Conservation (phyloP, 2,888 invertebrate genomes). For the Polylopha cassiicola region DNA sequence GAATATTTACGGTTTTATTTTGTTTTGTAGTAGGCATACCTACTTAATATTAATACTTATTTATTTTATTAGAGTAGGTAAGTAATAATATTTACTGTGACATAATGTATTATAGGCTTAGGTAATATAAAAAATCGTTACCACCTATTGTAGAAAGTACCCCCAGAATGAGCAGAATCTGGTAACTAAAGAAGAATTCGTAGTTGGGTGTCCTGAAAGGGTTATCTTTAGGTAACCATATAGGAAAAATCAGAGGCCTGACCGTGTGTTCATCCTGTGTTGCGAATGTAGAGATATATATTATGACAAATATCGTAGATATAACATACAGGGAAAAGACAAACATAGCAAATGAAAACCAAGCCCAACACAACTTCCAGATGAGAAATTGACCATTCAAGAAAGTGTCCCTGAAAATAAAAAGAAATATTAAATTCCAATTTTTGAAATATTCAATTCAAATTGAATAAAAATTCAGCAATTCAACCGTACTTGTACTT, state of each 20-base stretch:
- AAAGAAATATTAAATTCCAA: neutral
- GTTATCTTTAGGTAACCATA: conserved; percentile 56
- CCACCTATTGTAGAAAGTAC: conserved; percentile 43
- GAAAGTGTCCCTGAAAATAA: conserved; percentile 44
- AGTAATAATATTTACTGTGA: too few species aligned
- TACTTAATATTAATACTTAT: too few species aligned
- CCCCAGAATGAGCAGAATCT: conserved; percentile 30
- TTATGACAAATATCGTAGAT: conserved; percentile 33
- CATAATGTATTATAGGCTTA: too few species aligned
- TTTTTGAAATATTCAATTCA: too few species aligned
- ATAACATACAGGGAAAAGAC: conserved; percentile 31
- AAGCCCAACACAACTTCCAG: conserved; percentile 45
- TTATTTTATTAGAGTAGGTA: too few species aligned
- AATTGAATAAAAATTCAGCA: too few species aligned
- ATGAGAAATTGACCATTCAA: conserved; percentile 48
- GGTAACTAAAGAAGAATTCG: conserved; percentile 42
- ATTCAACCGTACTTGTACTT: conserved; percentile 49
- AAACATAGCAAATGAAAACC: conserved; percentile 34
- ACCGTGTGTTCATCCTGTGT: conserved; percentile 41
- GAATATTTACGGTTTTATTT: too few species aligned
- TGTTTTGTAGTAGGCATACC: too few species aligned
- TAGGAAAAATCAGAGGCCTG: conserved; percentile 49
- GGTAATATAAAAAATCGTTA: conserved; percentile 26
- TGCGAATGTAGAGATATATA: conserved; percentile 43
- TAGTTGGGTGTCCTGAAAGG: conserved; percentile 54